A percentile compares a stretch with the other conserved stretches of the same genome.
These are phyloP conservation scores for Colletes collaris DNA, from an alignment of 2,888 invertebrate genomes.

Conservation along the genomic window DNA sequence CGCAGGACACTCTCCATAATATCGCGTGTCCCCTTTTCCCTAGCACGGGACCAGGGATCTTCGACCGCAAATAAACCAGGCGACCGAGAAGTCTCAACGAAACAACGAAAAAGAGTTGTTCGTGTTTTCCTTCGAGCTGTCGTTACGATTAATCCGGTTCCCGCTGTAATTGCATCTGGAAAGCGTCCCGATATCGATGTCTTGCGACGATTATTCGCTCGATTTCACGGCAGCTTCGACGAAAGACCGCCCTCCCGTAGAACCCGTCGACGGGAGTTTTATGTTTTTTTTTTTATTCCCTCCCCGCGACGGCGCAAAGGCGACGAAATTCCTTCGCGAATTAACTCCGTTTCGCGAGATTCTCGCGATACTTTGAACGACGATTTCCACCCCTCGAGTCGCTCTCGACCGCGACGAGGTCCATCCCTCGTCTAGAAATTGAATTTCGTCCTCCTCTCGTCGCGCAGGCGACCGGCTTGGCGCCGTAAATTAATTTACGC, in stretches of 20 bases:
- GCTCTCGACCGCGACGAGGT: constrained; percentile 3
- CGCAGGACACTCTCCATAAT: no score
- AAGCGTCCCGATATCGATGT: constrained; percentile 26
- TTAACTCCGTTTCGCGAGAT: constrained; percentile 4
- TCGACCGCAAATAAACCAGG: no score
- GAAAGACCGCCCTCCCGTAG: background rate
- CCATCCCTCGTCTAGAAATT: constrained; percentile 58
- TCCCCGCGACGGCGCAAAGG: background rate
- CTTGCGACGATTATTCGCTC: constrained; percentile 20
- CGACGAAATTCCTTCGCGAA: constrained; percentile 16
- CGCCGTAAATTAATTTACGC: constrained; percentile 78
- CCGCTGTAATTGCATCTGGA: constrained; percentile 39
- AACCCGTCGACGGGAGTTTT: background rate
- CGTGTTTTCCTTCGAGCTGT: constrained; percentile 33
- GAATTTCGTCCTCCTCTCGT: constrained; percentile 62
- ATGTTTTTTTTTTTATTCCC: background rate
- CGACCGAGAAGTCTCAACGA: background rate
- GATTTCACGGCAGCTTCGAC: background rate
- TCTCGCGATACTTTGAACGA: constrained; percentile 4
- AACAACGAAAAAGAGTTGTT: background rate
- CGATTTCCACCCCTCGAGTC: background rate
- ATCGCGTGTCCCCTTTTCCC: no score
- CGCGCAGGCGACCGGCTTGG: constrained; percentile 41
- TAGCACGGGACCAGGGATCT: no score
- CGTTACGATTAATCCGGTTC: constrained; percentile 48